Evolutionary conservation across 1,140 invertebrate species (phyloP).

Genomic region (Rhyzopertha dominica): DNA sequence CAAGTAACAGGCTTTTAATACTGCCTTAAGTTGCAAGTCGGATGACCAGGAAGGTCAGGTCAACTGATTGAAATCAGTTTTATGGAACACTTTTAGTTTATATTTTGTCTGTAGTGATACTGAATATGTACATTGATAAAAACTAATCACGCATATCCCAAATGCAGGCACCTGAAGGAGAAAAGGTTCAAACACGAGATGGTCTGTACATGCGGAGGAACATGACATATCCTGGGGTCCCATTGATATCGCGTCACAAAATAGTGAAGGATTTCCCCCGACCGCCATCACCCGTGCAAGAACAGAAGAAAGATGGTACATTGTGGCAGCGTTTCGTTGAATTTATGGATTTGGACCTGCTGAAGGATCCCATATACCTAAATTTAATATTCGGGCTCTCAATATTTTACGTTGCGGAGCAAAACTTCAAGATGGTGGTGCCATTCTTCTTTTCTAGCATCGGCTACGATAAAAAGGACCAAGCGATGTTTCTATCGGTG

Average conservation of each 20-base stretch:
- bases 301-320: constrained; percentile 30
- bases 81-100: too few relatives aligned
- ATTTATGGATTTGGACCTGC: constrained; percentile 42
- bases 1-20: too few relatives aligned
- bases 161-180: too few relatives aligned
- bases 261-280: constrained; percentile 26
- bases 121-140: too few relatives aligned
- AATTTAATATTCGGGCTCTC: constrained; percentile 66
- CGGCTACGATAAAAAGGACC: constrained; percentile 59
- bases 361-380: constrained; percentile 57
- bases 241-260: constrained; percentile 34
- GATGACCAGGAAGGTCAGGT: too few relatives aligned
- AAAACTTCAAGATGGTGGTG: constrained; percentile 70
- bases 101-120: too few relatives aligned
- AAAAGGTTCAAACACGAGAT: too few relatives aligned
- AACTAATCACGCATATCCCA: too few relatives aligned
- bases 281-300: constrained; percentile 21
- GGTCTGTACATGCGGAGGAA: constrained; percentile 34
- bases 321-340: constrained; percentile 39
- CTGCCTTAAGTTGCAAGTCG: too few relatives aligned
- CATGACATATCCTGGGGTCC: constrained; percentile 42
- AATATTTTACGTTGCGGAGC: constrained; percentile 66
- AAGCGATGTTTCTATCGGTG: constrained; percentile 65
- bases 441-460: constrained; percentile 66
- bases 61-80: too few relatives aligned